Conservation (phyloP, 2,888 invertebrate species). For the Tetragonula carbonaria region DNA sequence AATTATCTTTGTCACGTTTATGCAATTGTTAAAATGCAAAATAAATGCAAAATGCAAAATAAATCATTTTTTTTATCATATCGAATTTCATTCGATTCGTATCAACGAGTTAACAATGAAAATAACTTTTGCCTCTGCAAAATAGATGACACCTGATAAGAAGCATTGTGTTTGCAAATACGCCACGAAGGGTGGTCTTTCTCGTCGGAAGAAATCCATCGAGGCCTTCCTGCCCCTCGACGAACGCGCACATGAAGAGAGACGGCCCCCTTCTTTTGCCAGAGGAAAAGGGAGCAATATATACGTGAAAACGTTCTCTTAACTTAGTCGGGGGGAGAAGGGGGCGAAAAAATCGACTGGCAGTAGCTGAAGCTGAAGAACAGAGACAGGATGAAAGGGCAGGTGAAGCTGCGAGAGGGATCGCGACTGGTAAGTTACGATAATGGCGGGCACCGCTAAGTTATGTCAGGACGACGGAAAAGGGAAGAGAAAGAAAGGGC, state of each 20-base stretch:
- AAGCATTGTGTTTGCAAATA: not conserved
- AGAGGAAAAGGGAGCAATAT: not conserved
- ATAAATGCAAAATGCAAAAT: no score
- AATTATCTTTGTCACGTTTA: no score
- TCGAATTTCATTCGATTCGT: no score
- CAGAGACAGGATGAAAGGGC: conserved; percentile 21
- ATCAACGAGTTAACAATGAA: not conserved
- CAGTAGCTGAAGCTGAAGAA: not conserved
- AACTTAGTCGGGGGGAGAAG: not conserved
- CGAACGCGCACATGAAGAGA: not conserved
- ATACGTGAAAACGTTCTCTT: conserved; percentile 16
- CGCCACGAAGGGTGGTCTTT: no score
- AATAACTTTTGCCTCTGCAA: accelerated
- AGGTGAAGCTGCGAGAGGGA: not conserved
- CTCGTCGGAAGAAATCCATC: not conserved
- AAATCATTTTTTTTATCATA: no score
- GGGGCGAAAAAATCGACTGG: conserved; percentile 23
- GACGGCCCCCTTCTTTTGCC: no score
- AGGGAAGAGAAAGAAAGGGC: conserved; percentile 27
- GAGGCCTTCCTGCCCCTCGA: not conserved
- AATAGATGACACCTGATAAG: not conserved
- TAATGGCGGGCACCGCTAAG: conserved; percentile 64
- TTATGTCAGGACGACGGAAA: conserved; percentile 63
- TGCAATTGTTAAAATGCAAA: no score
- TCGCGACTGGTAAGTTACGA: conserved; percentile 60